phyloP scores from a whole-genome alignment of 2,797 vertebrate species.

The Lacerta bilineata region DNA sequence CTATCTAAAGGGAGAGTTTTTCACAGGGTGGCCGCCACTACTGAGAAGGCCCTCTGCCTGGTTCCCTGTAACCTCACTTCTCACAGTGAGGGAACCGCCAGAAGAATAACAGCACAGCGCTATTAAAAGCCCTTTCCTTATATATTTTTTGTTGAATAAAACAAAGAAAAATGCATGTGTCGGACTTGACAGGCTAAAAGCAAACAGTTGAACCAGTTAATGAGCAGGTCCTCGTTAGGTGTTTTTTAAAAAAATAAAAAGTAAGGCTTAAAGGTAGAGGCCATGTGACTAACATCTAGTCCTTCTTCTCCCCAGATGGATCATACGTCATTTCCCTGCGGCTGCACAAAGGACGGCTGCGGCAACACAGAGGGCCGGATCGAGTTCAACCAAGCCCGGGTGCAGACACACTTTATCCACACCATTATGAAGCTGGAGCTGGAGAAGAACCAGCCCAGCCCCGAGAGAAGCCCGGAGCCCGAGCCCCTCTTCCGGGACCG shows the following conservation, averaged over 20 bases:
- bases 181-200: neutral
- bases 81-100: too few relatives aligned
- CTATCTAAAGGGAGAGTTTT: too few relatives aligned
- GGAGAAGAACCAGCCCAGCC: conserved; percentile 90
- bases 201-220: neutral
- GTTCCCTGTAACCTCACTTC: too few relatives aligned
- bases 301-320: conserved; percentile 87
- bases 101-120: too few relatives aligned
- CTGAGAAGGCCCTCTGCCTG: too few relatives aligned
- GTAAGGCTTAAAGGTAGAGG: neutral
- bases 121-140: too few relatives aligned
- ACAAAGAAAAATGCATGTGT: too few relatives aligned
- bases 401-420: conserved; percentile 97
- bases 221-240: neutral
- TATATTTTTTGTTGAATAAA: too few relatives aligned
- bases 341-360: conserved; percentile 94
- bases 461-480: conserved; percentile 63
- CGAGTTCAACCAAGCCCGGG: conserved; percentile 94
- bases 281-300: accelerated
- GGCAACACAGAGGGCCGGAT: conserved; percentile 93
- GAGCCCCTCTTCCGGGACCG: conserved; percentile 60
- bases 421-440: conserved; percentile 97
- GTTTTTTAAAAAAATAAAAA: neutral
- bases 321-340: conserved; percentile 95
- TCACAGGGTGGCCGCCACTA: too few relatives aligned